These are phyloP conservation scores for Conus canariensis DNA, from an alignment of 2,888 invertebrate genomes.

Conservation along the genomic window DNA sequence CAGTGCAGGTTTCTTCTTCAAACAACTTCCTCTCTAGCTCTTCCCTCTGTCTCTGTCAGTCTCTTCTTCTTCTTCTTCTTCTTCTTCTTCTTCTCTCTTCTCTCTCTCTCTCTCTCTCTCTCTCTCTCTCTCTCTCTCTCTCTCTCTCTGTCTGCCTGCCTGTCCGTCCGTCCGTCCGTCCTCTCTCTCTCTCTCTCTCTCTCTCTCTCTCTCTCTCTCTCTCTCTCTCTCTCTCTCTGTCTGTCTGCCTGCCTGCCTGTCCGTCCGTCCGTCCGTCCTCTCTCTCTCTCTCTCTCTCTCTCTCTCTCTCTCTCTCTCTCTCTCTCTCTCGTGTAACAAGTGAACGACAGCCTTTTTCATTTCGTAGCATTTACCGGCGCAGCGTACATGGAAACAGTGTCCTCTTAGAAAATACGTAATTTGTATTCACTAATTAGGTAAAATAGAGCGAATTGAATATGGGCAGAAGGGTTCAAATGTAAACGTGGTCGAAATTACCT, in stretches of 20 bases:
- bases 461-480: too few relatives aligned
- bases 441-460: too few relatives aligned
- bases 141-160: conserved; percentile 29
- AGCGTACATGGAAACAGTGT: too few relatives aligned
- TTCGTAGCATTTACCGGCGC: too few relatives aligned
- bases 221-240: conserved; percentile 37
- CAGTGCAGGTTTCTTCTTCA: too few relatives aligned
- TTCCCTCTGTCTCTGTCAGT: background rate
- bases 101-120: conserved; percentile 47
- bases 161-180: background rate
- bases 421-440: too few relatives aligned
- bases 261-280: background rate
- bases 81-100: conserved; percentile 35
- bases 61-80: background rate
- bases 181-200: background rate
- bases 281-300: background rate
- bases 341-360: too few relatives aligned
- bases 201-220: background rate
- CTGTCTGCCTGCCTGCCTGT: conserved; percentile 11
- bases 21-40: too few relatives aligned
- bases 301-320: background rate
- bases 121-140: conserved; percentile 46
- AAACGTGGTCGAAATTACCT: too few relatives aligned
- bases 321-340: background rate
- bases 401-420: too few relatives aligned